Conservation (phyloP, 2,113 vertebrate genomes). For the Brienomyrus longianalis region DNA sequence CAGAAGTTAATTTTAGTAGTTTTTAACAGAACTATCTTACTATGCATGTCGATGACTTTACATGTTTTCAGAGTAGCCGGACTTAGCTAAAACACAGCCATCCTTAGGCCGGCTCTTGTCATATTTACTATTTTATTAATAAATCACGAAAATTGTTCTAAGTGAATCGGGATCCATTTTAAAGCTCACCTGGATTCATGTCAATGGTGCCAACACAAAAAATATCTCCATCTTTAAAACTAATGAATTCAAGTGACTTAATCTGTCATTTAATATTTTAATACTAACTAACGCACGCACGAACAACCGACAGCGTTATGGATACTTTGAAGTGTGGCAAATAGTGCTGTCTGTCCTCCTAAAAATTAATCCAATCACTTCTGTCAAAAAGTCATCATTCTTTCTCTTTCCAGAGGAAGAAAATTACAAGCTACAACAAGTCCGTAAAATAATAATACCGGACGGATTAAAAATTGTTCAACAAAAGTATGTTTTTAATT, state of each 20-base stretch:
- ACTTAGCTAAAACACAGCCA: background rate
- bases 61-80: background rate
- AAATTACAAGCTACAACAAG: constrained; percentile 49
- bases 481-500: background rate
- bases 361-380: constrained; percentile 33
- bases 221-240: constrained; percentile 52
- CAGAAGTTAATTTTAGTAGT: too few species aligned
- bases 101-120: background rate
- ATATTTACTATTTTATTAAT: background rate
- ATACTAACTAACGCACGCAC: constrained; percentile 16
- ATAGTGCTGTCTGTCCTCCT: constrained; percentile 55
- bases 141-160: background rate
- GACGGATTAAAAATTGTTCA: background rate
- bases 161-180: background rate
- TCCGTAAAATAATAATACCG: background rate
- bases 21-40: background rate
- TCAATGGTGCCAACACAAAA: background rate
- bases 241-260: constrained; percentile 60
- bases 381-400: constrained; percentile 55
- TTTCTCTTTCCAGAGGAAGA: constrained; percentile 63
- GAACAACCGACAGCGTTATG: constrained; percentile 61
- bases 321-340: constrained; percentile 61
- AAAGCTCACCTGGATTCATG: background rate
- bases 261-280: background rate
- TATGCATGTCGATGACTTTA: background rate